Conservation (phyloP, 2,888 invertebrate genomes). For the Caenorhabditis sp. region DNA sequence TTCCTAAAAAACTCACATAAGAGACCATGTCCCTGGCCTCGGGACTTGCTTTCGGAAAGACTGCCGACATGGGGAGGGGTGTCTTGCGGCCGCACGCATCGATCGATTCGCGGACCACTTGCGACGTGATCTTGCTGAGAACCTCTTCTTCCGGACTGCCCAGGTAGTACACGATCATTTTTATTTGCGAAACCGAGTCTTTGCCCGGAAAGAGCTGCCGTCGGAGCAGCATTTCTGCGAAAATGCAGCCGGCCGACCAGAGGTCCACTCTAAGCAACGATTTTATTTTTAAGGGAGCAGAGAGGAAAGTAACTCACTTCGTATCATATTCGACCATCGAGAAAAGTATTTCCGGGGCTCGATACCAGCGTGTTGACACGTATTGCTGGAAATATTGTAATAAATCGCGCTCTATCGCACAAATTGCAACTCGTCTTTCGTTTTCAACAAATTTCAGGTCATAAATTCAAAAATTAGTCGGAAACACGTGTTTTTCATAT, state of each 20-base stretch:
- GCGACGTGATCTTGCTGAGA: slow-evolving; percentile 79
- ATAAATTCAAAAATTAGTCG: too few species aligned
- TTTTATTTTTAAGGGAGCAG: too few species aligned
- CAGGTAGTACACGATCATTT: slow-evolving; percentile 80
- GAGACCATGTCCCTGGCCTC: slow-evolving; percentile 76
- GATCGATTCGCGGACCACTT: slow-evolving; percentile 79
- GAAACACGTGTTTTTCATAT: too few species aligned
- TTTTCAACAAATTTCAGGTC: too few species aligned
- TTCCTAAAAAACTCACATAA: slow-evolving; percentile 11
- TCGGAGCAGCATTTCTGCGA: slow-evolving; percentile 81
- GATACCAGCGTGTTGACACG: slow-evolving; percentile 80
- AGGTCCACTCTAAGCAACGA: slow-evolving; percentile 80
- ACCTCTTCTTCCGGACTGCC: slow-evolving; percentile 79
- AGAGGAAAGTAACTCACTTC: slow-evolving; percentile 67
- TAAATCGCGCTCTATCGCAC: not conserved
- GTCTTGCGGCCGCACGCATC: slow-evolving; percentile 68
- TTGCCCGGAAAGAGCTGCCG: slow-evolving; percentile 81
- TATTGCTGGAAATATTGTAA: slow-evolving; percentile 78
- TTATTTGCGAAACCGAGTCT: slow-evolving; percentile 74
- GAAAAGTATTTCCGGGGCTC: slow-evolving; percentile 81
- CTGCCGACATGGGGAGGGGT: slow-evolving; percentile 79
- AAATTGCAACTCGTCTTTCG: too few species aligned
- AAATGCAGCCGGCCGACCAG: slow-evolving; percentile 82
- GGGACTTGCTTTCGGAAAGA: slow-evolving; percentile 80
- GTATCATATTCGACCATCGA: slow-evolving; percentile 80